Evolutionary conservation across 2,888 invertebrate species (phyloP), one percentile per base, ranked within the genome.

Genomic region (Tridacna gigas): DNA sequence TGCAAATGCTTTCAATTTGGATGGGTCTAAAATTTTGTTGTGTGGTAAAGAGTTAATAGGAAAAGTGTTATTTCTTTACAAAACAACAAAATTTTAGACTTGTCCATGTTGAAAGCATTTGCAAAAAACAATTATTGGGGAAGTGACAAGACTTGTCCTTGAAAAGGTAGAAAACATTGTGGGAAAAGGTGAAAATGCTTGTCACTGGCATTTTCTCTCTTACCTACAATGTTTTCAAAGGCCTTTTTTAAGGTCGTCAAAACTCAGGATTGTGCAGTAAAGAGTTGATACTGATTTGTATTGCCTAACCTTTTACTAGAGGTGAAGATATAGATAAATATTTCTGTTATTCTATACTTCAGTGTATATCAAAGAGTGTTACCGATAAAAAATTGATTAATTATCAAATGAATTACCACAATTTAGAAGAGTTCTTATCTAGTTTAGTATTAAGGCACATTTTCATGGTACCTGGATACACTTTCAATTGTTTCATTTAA

Each of bases 291-390:
- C 2, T 20, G 26, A 13, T 66, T 26, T 28, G 66, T 66, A 45
- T 67, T 47, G 37, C 37, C n/a, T 47, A 37, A 67, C 45, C 67
- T 67, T 67, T 67, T 7, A 37, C 3, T 5, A 45, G 20, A 45
- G 45, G 67, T 67, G 67, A 67, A 67, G 0, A 45, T 5, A 45
- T 47, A 67, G 67, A 67, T 67, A 67, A 67, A 45, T 45, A 20
- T 67, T 67, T 63, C 45, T 20, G 5, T 67, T 37, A 67, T 37
- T 45, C 45, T 37, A 45, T 67, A 67, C 13, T 45, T 28, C 45
- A 45, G n/a, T n/a, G 45, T n/a, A 37, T 67, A 67, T 67, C 67
- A 67, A 67, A 67, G 67, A 45, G 37, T 28, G n/a, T 67, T 11
- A 20, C n/a, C 45, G 67, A 67, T 67, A 67, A 20, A 11, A 56